Conservation (phyloP, 2,888 invertebrate species). For the Blastobasis lacticolella region DNA sequence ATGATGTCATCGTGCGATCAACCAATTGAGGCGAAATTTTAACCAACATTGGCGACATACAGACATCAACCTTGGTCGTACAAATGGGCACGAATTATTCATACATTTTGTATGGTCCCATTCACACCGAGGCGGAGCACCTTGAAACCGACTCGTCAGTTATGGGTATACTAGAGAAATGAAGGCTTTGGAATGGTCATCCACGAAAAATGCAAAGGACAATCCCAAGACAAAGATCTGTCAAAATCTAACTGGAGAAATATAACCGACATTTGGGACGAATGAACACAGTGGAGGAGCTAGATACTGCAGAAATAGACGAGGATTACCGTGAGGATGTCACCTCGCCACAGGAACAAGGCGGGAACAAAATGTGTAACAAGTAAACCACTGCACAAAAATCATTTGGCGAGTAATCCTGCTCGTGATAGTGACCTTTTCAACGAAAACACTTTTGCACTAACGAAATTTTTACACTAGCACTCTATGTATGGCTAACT, state of each 20-base stretch:
- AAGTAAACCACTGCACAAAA: conserved; percentile 43
- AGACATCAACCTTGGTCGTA: background rate
- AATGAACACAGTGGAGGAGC: background rate
- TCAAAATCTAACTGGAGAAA: conserved; percentile 8
- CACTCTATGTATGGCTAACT: conserved; percentile 29
- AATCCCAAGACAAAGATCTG: conserved; percentile 1
- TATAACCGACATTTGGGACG: background rate
- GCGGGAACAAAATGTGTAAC: conserved; percentile 35
- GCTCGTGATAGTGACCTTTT: conserved; percentile 53
- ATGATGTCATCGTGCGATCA: conserved; percentile 1
- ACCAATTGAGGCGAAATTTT: background rate
- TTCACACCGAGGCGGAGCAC: background rate
- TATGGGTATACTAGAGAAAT: background rate
- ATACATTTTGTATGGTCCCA: background rate
- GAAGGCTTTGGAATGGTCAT: conserved; percentile 1
- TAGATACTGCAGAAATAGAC: background rate
- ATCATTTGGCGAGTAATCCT: conserved; percentile 42
- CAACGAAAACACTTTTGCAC: conserved; percentile 45
- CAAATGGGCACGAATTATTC: background rate
- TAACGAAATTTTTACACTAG: conserved; percentile 33
- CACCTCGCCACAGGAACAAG: background rate
- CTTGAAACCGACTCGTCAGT: background rate
- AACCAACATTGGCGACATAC: background rate
- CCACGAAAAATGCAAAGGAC: conserved; percentile 4
- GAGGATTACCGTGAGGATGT: background rate